Percentiles rank a stretch among this genome's conserved stretches.
phyloP scores from a whole-genome alignment of 2,888 invertebrate genomes.

The Cryptosula pallasiana region DNA sequence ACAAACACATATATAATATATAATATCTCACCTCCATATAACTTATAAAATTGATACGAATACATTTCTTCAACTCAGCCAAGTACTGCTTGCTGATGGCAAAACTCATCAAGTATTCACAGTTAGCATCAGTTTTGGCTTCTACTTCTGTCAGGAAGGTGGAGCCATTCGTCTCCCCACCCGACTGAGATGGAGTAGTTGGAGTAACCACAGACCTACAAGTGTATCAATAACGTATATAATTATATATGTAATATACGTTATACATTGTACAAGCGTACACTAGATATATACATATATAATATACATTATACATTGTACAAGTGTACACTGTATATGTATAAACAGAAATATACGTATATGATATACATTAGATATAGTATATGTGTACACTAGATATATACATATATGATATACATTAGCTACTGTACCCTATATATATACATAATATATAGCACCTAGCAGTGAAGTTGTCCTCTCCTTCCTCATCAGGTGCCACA shows the following conservation, averaged over 20 bases:
- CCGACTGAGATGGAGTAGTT: neutral
- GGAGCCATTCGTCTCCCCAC: conserved; percentile 15
- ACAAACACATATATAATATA: neutral
- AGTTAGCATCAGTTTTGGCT: conserved; percentile 28
- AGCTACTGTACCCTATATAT: too few relatives aligned
- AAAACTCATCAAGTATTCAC: conserved; percentile 36
- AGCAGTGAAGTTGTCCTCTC: neutral
- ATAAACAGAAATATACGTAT: too few relatives aligned
- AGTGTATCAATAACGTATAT: too few relatives aligned
- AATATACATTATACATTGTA: too few relatives aligned
- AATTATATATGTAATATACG: too few relatives aligned
- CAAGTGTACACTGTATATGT: too few relatives aligned
- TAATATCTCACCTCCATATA: conserved; percentile 38
- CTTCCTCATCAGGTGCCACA: conserved; percentile 35
- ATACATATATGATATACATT: too few relatives aligned
- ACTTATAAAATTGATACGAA: conserved; percentile 49
- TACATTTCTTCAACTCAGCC: conserved; percentile 36
- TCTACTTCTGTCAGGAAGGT: conserved; percentile 32
- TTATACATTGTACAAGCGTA: too few relatives aligned
- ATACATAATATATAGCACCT: neutral
- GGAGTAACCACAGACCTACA: neutral
- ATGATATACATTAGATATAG: too few relatives aligned
- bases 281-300: too few relatives aligned
- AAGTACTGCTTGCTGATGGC: conserved; percentile 35
- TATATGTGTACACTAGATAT: too few relatives aligned